A percentile compares a stretch with the other conserved stretches of the same genome.
phyloP scores from a whole-genome alignment of 2,797 vertebrate genomes.

The Kryptopterus vitreolus region DNA sequence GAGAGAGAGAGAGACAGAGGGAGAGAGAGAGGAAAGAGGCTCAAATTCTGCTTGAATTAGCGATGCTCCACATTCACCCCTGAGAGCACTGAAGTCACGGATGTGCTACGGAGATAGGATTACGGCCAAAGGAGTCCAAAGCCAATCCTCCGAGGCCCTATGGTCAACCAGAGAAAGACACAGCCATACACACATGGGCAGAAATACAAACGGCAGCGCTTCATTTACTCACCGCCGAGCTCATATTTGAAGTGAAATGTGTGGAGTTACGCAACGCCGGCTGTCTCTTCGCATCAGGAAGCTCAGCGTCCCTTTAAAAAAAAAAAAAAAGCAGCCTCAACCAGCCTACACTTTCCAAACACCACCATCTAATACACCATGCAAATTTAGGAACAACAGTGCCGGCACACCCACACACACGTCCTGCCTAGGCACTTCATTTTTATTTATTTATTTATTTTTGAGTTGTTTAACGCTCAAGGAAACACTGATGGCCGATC shows the following conservation, averaged over 20 bases:
- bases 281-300: conserved; percentile 56
- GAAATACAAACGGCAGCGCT: conserved; percentile 54
- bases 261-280: conserved; percentile 67
- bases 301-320: conserved; percentile 17
- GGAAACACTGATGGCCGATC: conserved; percentile 11
- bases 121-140: conserved; percentile 50
- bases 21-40: conserved; percentile 29
- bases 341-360: conserved; percentile 34
- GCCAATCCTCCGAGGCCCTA: conserved; percentile 45
- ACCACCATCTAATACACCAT: conserved; percentile 45
- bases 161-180: conserved; percentile 37
- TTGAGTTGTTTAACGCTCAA: conserved; percentile 19
- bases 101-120: conserved; percentile 55
- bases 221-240: conserved; percentile 57
- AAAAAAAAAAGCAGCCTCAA: conserved; percentile 27
- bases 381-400: conserved; percentile 54
- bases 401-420: background rate
- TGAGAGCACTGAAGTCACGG: conserved; percentile 53
- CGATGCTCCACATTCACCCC: conserved; percentile 63
- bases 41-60: conserved; percentile 65
- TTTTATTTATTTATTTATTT: background rate
- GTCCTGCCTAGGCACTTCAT: conserved; percentile 31
- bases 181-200: conserved; percentile 21
- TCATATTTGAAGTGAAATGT: conserved; percentile 61
- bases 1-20: background rate